Evolutionary conservation across 1,140 invertebrate species (phyloP), one percentile per base, ranked within the genome.

Genomic region (Holcopasites calliopsidis): DNA sequence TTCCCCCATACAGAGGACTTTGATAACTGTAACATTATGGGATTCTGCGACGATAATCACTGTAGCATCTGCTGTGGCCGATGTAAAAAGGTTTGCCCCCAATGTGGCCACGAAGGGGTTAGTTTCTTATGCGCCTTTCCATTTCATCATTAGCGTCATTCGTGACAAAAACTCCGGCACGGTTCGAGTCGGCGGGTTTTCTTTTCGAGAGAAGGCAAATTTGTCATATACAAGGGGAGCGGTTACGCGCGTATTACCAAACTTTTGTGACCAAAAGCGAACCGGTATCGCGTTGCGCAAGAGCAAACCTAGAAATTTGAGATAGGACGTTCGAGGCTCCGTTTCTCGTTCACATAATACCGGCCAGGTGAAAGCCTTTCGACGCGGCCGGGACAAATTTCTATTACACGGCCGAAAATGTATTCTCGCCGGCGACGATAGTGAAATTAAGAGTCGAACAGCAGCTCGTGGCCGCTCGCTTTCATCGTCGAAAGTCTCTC

Each of bases 271-370:
- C 11, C 35, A 68, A 21, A 35, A n/a, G 10, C 28, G 13, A 57
- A 70, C 49, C 58, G 49, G 58, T 13, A 44, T 4, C 18, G 1
- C 8, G 42, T 83, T 82, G 68, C 76, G 62, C 28, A 82, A 82
- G 6, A 28, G 26, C 5, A 40, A 52, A 78, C 64, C 7, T 73
- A 71, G 54, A 83, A 83, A 75, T 83, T 83, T 78, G 65, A 79
- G 69, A 21, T 75, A 82, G 58, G 49, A 74, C 49, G 52, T 73
- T 11, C 16, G 44, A 11, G 47, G 10, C 44, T 77, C 47, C 31
- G 69, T 61, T 44, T 44, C 42, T 10, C 42, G 18, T n/a, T 7
- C 21, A n/a, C 18, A 49, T 49, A 49, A 49, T 49, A n/a, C 16
- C 35, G 21, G 44, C 16, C 8, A 23, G 40, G 81, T 69, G 69